These are phyloP conservation scores for Hirtodrosophila alboralis DNA, from an alignment of 2,888 invertebrate genomes.

Conservation along the genomic window DNA sequence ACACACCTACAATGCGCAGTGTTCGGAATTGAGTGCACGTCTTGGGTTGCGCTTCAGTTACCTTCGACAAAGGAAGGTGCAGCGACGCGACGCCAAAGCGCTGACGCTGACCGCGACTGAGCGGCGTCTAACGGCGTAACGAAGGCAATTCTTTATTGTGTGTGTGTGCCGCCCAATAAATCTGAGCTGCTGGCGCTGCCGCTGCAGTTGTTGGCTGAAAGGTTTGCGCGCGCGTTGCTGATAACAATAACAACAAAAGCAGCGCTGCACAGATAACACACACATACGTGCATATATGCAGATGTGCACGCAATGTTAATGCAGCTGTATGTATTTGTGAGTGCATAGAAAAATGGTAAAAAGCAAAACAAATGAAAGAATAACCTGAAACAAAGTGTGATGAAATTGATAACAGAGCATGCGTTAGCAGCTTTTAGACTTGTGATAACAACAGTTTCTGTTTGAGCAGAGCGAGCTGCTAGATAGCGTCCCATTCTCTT, in stretches of 20 bases:
- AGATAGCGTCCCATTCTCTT: conserved; percentile 6
- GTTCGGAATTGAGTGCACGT: conserved; percentile 50
- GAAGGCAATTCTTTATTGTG: conserved; percentile 23
- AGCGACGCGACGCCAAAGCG: conserved; percentile 31
- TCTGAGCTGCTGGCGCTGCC: conserved; percentile 18
- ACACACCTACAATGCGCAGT: conserved; percentile 38
- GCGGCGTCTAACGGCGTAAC: conserved; percentile 45
- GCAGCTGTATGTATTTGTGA: conserved; percentile 29
- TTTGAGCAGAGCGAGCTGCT: conserved; percentile 31
- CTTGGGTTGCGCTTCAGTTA: conserved; percentile 70
- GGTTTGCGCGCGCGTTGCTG: conserved; percentile 48
- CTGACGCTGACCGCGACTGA: conserved; percentile 32
- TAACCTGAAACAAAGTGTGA: conserved; percentile 36
- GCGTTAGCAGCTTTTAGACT: conserved; percentile 26
- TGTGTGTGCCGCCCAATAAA: conserved; percentile 23
- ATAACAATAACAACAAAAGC: conserved; percentile 51
- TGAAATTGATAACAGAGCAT: conserved; percentile 59
- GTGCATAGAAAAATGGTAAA: conserved; percentile 44
- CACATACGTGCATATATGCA: conserved; percentile 21
- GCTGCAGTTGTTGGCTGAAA: conserved; percentile 22
- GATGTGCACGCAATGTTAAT: conserved; percentile 19
- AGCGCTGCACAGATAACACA: conserved; percentile 60
- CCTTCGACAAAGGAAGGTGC: conserved; percentile 68
- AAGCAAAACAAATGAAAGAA: conserved; percentile 41
- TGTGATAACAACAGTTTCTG: conserved; percentile 57